Evolutionary conservation across 2,797 vertebrate genomes (phyloP), one percentile per base, ranked within the genome.

Genomic region (Tokudaia tokunoshimensis): DNA sequence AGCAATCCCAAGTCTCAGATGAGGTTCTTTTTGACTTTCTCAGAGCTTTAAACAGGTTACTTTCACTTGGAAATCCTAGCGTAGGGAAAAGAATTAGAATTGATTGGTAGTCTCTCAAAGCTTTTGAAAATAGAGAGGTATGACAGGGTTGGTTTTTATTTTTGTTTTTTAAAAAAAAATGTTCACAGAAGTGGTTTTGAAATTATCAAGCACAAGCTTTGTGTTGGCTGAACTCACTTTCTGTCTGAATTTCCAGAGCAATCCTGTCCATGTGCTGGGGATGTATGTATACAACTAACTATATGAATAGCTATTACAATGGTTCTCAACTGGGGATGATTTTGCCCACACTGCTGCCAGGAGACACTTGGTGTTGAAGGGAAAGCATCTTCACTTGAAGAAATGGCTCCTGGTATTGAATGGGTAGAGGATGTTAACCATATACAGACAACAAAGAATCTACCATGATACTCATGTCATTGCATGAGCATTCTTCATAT

Each of bases 1-100:
- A 97, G 81, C 84, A 93, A 70, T 96, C 92, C 94, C 67, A 86
- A 85, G 92, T 70, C 95, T 94, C 94, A 78, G 65, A 92, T n/a
- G 80, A 92, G 83, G 41, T 31, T 95, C 92, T 97, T 93, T 91
- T 95, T 50, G 47, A 61, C 72, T 93, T 91, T 92, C 52, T 92
- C 84, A 67, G 72, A 93, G 94, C 76, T 96, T 96, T 92, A 83
- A 94, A 81, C 41, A 55, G 85, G 89, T 76, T 92, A 26, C 65
- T 95, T 96, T 92, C 86, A 70, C 82, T 91, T 96, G 74, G 44
- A 97, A 96, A 91, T 93, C 52, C 75, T 50, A 87, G 55, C 59
- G 9, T 55, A 52, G 57, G 47, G 26, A 31, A 84, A 96, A 95
- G 59, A 91, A 93, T 92, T 81, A 92, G 61, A 89, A 84, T 47